These are phyloP conservation scores for Intellagama lesueurii DNA, from an alignment of 2,797 vertebrate species.

Conservation along the genomic window DNA sequence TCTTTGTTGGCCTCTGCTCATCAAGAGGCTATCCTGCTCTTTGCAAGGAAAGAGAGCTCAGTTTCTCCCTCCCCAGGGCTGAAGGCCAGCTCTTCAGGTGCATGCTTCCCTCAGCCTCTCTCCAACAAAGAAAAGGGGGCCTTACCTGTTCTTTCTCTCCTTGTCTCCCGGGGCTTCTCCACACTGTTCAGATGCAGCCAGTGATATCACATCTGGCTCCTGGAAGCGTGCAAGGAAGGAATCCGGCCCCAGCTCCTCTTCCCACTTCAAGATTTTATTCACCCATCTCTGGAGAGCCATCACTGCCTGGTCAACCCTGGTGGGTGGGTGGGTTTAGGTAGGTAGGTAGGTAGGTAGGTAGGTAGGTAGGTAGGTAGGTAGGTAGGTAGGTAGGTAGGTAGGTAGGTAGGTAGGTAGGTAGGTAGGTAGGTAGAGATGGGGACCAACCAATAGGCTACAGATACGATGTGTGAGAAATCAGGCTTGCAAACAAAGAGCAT, in stretches of 20 bases:
- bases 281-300: constrained; percentile 92
- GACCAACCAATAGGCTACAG: neutral
- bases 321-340: too few species aligned
- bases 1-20: too few species aligned
- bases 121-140: neutral
- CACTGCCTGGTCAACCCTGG: constrained; percentile 88
- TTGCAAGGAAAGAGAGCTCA: too few species aligned
- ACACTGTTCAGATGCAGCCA: constrained; percentile 63
- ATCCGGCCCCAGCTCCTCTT: constrained; percentile 90
- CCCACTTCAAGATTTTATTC: constrained; percentile 83
- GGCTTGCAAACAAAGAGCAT: neutral
- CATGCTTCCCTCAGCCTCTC: neutral
- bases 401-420: too few species aligned
- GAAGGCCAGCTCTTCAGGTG: too few species aligned
- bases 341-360: too few species aligned
- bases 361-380: too few species aligned
- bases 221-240: constrained; percentile 95
- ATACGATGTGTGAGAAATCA: too few species aligned
- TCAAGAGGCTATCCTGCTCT: too few species aligned
- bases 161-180: constrained; percentile 62
- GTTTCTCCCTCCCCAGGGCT: neutral
- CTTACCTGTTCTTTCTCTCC: constrained; percentile 79
- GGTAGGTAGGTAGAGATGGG: neutral
- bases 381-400: neutral
- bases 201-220: constrained; percentile 85